Percentiles rank a stretch among this genome's conserved stretches.
Conservation (phyloP, 2,888 invertebrate genomes). For the Mesochorus sp. region DNA sequence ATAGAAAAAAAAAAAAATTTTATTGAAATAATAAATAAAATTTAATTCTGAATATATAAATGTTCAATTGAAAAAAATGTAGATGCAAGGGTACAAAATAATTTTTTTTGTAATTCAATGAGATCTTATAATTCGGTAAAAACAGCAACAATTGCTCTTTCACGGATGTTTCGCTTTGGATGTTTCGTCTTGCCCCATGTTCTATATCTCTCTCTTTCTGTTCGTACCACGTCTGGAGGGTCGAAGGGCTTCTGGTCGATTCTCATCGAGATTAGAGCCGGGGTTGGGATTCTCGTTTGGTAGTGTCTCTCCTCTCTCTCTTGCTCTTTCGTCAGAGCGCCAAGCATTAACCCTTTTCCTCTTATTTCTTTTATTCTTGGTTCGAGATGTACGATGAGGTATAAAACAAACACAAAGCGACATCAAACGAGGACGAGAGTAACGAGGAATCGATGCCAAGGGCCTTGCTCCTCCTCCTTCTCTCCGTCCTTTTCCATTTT, state of each 20-base stretch:
- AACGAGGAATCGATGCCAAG: slow-evolving; percentile 63
- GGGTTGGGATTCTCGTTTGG: slow-evolving; percentile 44
- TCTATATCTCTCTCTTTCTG: not conserved
- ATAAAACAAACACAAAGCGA: slow-evolving; percentile 61
- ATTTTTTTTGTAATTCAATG: too few relatives aligned
- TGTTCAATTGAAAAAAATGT: not conserved
- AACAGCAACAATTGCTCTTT: not conserved
- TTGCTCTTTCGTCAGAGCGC: too few relatives aligned
- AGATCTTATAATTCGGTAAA: too few relatives aligned
- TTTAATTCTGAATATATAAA: too few relatives aligned
- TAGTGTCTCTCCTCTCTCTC: slow-evolving; percentile 32
- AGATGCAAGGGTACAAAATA: not conserved
- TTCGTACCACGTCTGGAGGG: slow-evolving; percentile 31
- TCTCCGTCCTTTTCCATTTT: slow-evolving; percentile 42
- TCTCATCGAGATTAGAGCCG: slow-evolving; percentile 61
- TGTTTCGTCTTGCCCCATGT: not conserved
- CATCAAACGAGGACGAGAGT: slow-evolving; percentile 60
- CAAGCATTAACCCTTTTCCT: slow-evolving; percentile 50
- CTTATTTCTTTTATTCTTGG: slow-evolving; percentile 53
- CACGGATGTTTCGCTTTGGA: too few relatives aligned
- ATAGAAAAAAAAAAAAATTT: too few relatives aligned
- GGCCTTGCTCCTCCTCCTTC: slow-evolving; percentile 47
- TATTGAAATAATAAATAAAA: too few relatives aligned
- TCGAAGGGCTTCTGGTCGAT: slow-evolving; percentile 60
- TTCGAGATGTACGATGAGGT: slow-evolving; percentile 33